A percentile compares a stretch with the other conserved stretches of the same genome.
Evolutionary conservation across 2,797 vertebrate species (phyloP).

Genomic region (Girardinus metallicus): DNA sequence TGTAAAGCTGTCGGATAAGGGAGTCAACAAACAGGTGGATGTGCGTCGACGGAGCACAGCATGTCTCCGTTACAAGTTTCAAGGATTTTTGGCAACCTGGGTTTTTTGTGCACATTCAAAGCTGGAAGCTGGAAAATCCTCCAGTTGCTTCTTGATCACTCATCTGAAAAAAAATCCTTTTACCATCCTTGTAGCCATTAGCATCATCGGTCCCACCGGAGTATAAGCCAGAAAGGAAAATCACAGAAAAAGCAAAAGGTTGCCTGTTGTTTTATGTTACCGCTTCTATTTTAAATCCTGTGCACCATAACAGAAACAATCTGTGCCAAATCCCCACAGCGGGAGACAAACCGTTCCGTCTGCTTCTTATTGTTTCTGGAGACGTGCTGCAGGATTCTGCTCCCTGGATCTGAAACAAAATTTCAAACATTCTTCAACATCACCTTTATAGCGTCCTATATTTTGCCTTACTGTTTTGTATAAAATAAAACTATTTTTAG

Average conservation of each 20-base stretch:
- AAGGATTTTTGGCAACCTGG: neutral
- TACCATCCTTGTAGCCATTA: constrained; percentile 10
- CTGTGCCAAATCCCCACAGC: neutral
- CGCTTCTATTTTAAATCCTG: constrained; percentile 12
- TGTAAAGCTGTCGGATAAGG: constrained; percentile 13
- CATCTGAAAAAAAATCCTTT: constrained; percentile 57
- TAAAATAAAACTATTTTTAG: neutral
- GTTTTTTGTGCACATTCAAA: neutral
- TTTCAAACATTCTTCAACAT: neutral
- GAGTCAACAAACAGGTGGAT: constrained; percentile 25
- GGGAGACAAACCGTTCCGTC: neutral
- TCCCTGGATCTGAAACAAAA: neutral
- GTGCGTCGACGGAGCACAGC: neutral
- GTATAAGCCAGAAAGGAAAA: neutral
- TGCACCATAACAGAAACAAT: constrained; percentile 10
- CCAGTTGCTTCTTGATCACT: constrained; percentile 40
- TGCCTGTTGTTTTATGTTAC: constrained; percentile 27
- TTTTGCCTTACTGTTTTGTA: neutral
- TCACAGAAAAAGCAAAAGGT: neutral
- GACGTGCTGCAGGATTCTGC: neutral
- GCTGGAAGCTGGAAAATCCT: neutral
- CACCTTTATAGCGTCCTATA: neutral
- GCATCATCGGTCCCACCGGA: neutral
- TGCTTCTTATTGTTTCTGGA: constrained; percentile 2
- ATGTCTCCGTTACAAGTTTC: neutral